A percentile compares a stretch with the other conserved stretches of the same genome.
Evolutionary conservation across 2,888 invertebrate species (phyloP).

Genomic region (Lochmaea crataegi): DNA sequence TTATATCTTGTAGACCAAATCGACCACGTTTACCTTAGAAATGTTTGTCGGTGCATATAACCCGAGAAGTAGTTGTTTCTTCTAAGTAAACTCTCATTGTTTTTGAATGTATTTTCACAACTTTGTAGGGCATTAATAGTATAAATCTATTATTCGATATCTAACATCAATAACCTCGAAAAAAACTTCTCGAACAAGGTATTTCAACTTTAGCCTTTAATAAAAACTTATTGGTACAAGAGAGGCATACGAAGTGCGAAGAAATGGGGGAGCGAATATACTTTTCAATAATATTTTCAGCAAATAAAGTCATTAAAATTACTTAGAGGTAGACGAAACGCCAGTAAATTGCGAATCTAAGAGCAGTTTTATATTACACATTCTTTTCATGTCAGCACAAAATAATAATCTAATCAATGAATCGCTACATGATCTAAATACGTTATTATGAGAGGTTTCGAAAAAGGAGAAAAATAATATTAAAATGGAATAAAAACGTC

Average conservation of each 20-base stretch:
- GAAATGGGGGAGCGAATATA: slow-evolving; percentile 36
- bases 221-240: slow-evolving; percentile 41
- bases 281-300: slow-evolving; percentile 43
- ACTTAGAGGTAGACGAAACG: slow-evolving; percentile 35
- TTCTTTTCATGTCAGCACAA: slow-evolving; percentile 34
- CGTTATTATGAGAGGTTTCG: slow-evolving; percentile 17
- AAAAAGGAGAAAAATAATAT: not conserved
- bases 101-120: no score
- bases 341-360: slow-evolving; percentile 36
- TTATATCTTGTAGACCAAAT: no score
- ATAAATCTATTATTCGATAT: no score
- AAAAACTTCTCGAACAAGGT: slow-evolving; percentile 28
- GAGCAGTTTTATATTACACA: slow-evolving; percentile 35
- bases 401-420: slow-evolving; percentile 37
- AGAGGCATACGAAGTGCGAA: slow-evolving; percentile 35
- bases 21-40: no score
- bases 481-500: slow-evolving; percentile 5
- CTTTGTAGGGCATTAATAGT: no score
- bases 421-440: slow-evolving; percentile 36
- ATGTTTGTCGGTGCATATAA: no score
- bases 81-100: no score
- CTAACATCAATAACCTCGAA: not conserved
- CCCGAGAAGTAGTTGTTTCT: no score
- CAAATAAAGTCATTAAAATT: slow-evolving; percentile 45
- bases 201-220: slow-evolving; percentile 38